Evolutionary conservation across 1,140 invertebrate species (phyloP).

Genomic region (Oppia nitens): DNA sequence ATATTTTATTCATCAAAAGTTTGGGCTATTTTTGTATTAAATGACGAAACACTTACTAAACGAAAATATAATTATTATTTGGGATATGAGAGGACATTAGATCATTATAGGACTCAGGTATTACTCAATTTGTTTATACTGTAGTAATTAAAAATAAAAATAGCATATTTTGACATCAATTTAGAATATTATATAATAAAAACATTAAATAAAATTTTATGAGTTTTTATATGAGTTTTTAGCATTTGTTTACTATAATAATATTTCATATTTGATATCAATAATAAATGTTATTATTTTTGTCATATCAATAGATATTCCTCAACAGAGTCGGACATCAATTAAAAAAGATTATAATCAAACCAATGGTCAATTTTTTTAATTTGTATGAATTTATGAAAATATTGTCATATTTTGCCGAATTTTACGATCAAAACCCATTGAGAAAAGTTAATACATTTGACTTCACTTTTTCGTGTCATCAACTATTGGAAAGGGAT

Average conservation of each 20-base stretch:
- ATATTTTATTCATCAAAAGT: slow-evolving; percentile 54
- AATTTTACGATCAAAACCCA: slow-evolving; percentile 29
- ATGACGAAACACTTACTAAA: slow-evolving; percentile 52
- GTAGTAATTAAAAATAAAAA: no score
- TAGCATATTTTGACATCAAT: no score
- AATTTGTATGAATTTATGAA: slow-evolving; percentile 71
- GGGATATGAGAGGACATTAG: slow-evolving; percentile 59
- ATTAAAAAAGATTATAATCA: slow-evolving; percentile 47
- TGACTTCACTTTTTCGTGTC: slow-evolving; percentile 61
- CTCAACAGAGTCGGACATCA: slow-evolving; percentile 47
- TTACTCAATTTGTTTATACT: not conserved
- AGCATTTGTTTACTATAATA: no score
- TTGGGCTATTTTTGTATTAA: slow-evolving; percentile 51
- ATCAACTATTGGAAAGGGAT: slow-evolving; percentile 33
- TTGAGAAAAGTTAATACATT: slow-evolving; percentile 26
- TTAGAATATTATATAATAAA: no score
- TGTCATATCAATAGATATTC: slow-evolving; percentile 40
- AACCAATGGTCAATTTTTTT: slow-evolving; percentile 57
- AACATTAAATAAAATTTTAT: no score
- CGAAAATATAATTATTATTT: slow-evolving; percentile 62
- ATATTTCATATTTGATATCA: no score
- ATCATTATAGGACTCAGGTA: slow-evolving; percentile 49
- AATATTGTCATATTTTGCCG: slow-evolving; percentile 52
- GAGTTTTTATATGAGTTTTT: no score
- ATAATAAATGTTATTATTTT: no score